Evolutionary conservation across 2,888 invertebrate genomes (phyloP).

Genomic region (Tinea pellionella): DNA sequence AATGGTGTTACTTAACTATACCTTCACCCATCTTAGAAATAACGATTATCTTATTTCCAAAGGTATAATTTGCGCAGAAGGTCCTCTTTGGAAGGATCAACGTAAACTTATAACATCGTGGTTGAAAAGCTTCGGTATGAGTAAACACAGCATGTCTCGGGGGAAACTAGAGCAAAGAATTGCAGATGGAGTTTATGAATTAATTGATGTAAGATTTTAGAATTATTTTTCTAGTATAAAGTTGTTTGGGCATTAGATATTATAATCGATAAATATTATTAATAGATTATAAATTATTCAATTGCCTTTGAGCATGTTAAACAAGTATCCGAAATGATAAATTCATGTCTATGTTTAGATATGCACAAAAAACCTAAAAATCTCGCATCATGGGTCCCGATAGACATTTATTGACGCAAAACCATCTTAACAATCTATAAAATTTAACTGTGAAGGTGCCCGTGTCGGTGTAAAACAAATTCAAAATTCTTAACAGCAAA

Average conservation of each 20-base stretch:
- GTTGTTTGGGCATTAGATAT: neutral
- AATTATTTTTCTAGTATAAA: neutral
- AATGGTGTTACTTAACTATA: neutral
- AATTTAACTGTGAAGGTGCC: conserved; percentile 20
- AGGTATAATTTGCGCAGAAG: conserved; percentile 89
- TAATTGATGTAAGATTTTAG: conserved; percentile 59
- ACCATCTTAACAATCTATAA: conserved; percentile 4
- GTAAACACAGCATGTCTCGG: conserved; percentile 72
- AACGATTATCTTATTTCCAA: neutral
- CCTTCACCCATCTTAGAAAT: neutral
- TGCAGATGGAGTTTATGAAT: conserved; percentile 69
- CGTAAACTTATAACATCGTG: conserved; percentile 78
- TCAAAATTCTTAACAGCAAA: conserved; percentile 24
- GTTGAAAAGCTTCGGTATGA: conserved; percentile 79
- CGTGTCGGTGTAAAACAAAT: conserved; percentile 16
- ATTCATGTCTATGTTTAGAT: neutral
- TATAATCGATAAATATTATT: neutral
- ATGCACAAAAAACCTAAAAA: neutral
- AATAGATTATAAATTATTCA: neutral
- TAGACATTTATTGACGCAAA: conserved; percentile 1
- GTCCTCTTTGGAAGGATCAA: conserved; percentile 85
- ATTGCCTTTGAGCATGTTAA: neutral
- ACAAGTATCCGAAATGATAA: neutral
- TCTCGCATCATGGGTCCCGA: neutral
- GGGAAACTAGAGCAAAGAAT: conserved; percentile 75